A percentile compares a stretch with the other conserved stretches of the same genome.
Conservation (phyloP, 1,140 invertebrate species). For the Diachasmimorpha longicaudata region DNA sequence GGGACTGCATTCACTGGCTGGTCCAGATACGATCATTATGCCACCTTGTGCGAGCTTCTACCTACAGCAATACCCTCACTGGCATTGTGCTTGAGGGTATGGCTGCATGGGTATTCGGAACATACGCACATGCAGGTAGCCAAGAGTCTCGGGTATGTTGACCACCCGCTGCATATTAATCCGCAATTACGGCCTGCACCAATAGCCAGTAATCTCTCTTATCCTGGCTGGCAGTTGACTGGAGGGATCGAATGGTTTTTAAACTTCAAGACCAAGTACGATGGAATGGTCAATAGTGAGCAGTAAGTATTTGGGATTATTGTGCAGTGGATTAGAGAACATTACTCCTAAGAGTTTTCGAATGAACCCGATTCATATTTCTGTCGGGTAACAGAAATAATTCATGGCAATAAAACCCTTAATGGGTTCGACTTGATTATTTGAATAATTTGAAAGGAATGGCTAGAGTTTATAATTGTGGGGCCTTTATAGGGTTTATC, state of each 20-base stretch:
- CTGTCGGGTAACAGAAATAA: no score
- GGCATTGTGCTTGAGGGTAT: conserved; percentile 67
- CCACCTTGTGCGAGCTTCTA: conserved; percentile 90
- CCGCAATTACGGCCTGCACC: conserved; percentile 59
- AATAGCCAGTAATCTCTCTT: conserved; percentile 64
- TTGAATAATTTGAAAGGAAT: no score
- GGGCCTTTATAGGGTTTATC: no score
- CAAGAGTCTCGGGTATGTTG: conserved; percentile 62
- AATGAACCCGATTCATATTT: no score
- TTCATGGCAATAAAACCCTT: no score
- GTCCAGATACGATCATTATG: conserved; percentile 92
- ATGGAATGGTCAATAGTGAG: conserved; percentile 66
- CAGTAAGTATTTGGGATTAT: conserved; percentile 63
- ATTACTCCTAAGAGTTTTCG: no score
- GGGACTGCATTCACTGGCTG: conserved; percentile 79
- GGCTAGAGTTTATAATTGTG: no score
- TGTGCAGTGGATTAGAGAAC: no score
- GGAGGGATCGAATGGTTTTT: conserved; percentile 67
- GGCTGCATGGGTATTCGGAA: conserved; percentile 61
- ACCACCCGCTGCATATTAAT: conserved; percentile 54
- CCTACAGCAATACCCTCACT: conserved; percentile 82
- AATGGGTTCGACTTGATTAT: no score
- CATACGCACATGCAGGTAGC: conserved; percentile 61
- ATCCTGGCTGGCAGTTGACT: conserved; percentile 69
- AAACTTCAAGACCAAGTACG: conserved; percentile 64